Evolutionary conservation across 2,797 vertebrate species (phyloP), one percentile per base, ranked within the genome.

Genomic region (Myotis planiceps): DNA sequence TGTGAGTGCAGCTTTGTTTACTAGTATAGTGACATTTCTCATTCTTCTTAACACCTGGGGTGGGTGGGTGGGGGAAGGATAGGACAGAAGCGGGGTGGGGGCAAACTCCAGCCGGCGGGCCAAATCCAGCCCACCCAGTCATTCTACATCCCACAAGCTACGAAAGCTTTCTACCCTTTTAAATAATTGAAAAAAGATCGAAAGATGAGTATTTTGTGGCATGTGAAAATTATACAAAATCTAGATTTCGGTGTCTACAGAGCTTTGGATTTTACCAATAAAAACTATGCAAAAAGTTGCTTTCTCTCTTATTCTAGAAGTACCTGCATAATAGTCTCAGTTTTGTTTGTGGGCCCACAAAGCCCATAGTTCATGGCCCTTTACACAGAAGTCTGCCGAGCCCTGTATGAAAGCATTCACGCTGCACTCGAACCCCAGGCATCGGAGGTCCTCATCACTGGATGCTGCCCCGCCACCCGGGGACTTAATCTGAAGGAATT

Each of bases 161-260:
- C 78, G 32, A 75, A 74, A 39, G 37, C 12, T 12, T 86, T 69
- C 69, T 82, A 45, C 18, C 37, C 74, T 75, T 82, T 92, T 63
- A 94, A 96, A 88, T 84, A 79, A 85, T 16, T 82, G 21, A 34
- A 6, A 72, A 55, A 55, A 53, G 74, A 80, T 79, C 14, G 74
- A 93, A 82, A 88, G 49, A 84, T 58, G 5, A 60, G 16, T 47
- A 60, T 58, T 68, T 69, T 75, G 76, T 60, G 86, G n/a, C n/a
- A 79, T 27, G 23, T 87, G 34, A 85, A 93, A 90, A 82, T 47
- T 39, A 84, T 1, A 51, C 7, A 2, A 51, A 60, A 88, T 76
- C 83, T 60, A 88, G 74, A 93, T 84, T 21, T 23, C 15, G 27
- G 27, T n/a, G 14, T 34, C 83, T 75, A 45, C n/a, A 49, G 39